phyloP scores from a whole-genome alignment of 1,140 invertebrate genomes.

The Galendromus occidentalis region DNA sequence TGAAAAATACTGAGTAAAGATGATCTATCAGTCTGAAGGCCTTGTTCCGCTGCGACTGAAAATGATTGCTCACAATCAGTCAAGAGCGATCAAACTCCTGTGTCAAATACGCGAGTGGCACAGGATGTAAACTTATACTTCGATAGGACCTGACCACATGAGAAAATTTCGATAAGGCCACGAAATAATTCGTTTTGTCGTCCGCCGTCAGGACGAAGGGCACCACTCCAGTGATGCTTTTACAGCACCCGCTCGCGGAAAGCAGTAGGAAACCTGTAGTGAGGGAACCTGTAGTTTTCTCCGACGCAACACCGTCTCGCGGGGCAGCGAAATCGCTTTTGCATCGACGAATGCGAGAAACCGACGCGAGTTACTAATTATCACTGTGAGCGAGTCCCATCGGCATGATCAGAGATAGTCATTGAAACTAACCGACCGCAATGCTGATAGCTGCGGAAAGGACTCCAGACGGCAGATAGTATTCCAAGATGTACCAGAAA shows the following conservation, averaged over 20 bases:
- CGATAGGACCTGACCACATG: background rate
- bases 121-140: no score
- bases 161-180: background rate
- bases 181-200: background rate
- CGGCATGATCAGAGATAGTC: no score
- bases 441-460: background rate
- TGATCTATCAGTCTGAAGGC: background rate
- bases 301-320: no score
- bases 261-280: background rate
- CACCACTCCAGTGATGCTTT: constrained; percentile 3
- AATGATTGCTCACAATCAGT: no score
- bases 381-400: no score
- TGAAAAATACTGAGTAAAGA: background rate
- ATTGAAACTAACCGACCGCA: background rate
- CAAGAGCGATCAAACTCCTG: no score
- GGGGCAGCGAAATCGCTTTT: no score
- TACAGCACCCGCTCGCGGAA: background rate
- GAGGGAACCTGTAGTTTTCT: no score
- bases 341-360: no score
- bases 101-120: no score
- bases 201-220: background rate
- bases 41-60: background rate
- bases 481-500: background rate
- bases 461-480: background rate
- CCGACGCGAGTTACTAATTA: no score